Conservation (phyloP, 1,140 invertebrate species). For the Brachionus paranguensis region DNA sequence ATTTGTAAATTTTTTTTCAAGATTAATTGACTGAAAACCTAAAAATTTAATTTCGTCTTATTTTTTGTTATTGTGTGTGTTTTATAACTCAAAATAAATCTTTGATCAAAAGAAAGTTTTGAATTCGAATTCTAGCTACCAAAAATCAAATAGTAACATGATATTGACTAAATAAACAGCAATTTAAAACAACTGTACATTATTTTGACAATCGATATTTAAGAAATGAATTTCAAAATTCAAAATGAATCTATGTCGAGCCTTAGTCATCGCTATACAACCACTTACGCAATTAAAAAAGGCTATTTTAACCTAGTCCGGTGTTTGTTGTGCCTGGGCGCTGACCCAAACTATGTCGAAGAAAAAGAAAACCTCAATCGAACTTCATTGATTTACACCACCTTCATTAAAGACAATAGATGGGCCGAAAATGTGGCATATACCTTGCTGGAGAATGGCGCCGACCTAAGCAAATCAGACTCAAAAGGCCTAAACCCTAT, state of each 20-base stretch:
- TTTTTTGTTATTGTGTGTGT: not conserved
- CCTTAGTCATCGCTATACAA: not conserved
- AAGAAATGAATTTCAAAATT: not conserved
- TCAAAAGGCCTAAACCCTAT: slow-evolving; percentile 46
- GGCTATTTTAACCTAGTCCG: slow-evolving; percentile 48
- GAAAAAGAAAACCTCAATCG: slow-evolving; percentile 42
- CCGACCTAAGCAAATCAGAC: slow-evolving; percentile 44
- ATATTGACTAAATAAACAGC: not conserved
- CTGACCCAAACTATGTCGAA: slow-evolving; percentile 43
- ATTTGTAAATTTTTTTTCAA: not conserved
- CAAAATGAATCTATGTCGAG: not conserved
- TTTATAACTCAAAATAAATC: not conserved
- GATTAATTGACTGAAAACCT: slow-evolving; percentile 19
- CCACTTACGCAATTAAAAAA: slow-evolving; percentile 43
- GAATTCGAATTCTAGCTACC: not conserved
- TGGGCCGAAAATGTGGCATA: slow-evolving; percentile 48
- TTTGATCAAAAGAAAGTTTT: not conserved
- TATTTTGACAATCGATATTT: slow-evolving; percentile 7
- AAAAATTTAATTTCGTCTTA: not conserved
- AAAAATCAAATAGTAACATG: slow-evolving; percentile 13
- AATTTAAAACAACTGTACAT: not conserved
- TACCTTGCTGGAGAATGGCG: slow-evolving; percentile 48
- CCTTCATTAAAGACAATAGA: slow-evolving; percentile 46
- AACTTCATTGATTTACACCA: slow-evolving; percentile 47
- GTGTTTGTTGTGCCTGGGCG: slow-evolving; percentile 45